Base-by-base conservation (phyloP, 2,888 invertebrate genomes). In the Cremastinae sp. region DNA sequence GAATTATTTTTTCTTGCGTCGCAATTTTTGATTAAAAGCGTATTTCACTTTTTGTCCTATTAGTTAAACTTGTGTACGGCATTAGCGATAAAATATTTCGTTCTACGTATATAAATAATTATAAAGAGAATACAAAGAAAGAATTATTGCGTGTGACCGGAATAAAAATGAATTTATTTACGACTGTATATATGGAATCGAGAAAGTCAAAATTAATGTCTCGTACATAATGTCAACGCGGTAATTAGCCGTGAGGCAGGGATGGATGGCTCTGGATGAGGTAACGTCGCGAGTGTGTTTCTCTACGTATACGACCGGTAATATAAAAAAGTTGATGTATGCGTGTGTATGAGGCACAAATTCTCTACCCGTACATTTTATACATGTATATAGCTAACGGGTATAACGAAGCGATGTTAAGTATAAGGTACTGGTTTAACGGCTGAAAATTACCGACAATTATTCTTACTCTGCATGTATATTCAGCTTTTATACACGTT, bases 91-190 rank as follows among this genome's bases (percentile, higher is more conserved):
- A 28, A 3, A 28, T 28, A 5, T 28, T 28, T 5, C 5, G 28
- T 28, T 28, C 28, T 2, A 3, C 28, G 5, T 5, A 5, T 28
- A 28, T 3, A 28, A 28, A 5, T 28, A 28, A 28, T 5, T 3
- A 28, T 28, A 2, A 28, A 28, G 28, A 28, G 28, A 28, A 28
- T 28, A 5, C 2, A 28, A 5, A 28, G 28, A 28, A 28, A n/a
- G n/a, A 28, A 28, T 28, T 28, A 3, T 28, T 28, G 28, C 5
- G 2, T 28, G 28, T 28, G 28, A 28, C 5, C 4, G 1, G 14
- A n/a, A 28, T n/a, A n/a, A 65, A 88, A 85, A 86, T 87, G 83
- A 84, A 83, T 83, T 86, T 85, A 84, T 85, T 86, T 86, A 86
- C 81, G 84, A 81, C 86, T 16, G 22, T 83, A 20, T 38, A 86